Conservation (phyloP, 2,797 vertebrate species). For the Carduelis carduelis region DNA sequence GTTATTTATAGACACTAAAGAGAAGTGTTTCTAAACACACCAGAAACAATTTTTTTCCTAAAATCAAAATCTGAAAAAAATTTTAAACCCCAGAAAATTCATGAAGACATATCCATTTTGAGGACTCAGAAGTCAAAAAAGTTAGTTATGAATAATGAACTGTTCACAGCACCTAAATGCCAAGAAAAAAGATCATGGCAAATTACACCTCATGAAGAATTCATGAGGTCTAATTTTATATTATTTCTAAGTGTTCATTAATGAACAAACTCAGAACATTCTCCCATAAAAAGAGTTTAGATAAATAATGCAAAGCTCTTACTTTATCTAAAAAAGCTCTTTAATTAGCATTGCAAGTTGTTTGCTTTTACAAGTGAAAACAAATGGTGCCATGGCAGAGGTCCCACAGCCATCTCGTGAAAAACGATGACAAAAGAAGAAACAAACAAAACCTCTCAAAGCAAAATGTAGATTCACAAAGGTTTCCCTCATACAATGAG, state of each 20-base stretch:
- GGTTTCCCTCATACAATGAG: not conserved
- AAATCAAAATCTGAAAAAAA: not conserved
- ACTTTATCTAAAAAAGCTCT: slow-evolving; percentile 49
- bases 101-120: slow-evolving; percentile 10
- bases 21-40: not conserved
- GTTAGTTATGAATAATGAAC: slow-evolving; percentile 44
- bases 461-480: not conserved
- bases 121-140: slow-evolving; percentile 36
- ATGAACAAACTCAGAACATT: slow-evolving; percentile 61
- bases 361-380: slow-evolving; percentile 59
- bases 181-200: slow-evolving; percentile 61
- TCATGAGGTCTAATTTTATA: slow-evolving; percentile 72
- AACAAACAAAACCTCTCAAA: slow-evolving; percentile 47
- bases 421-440: slow-evolving; percentile 34
- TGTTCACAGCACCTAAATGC: slow-evolving; percentile 64
- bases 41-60: not conserved
- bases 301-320: slow-evolving; percentile 65
- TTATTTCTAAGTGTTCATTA: slow-evolving; percentile 71
- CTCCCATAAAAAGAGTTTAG: slow-evolving; percentile 38
- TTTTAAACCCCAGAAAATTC: not conserved
- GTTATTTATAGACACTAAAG: not conserved
- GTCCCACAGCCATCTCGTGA: slow-evolving; percentile 51
- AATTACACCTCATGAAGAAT: slow-evolving; percentile 64
- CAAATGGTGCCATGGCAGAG: slow-evolving; percentile 58
- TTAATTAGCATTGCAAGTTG: slow-evolving; percentile 57